Base-by-base conservation (phyloP, 2,113 vertebrate genomes). In the Grallaria varia region DNA sequence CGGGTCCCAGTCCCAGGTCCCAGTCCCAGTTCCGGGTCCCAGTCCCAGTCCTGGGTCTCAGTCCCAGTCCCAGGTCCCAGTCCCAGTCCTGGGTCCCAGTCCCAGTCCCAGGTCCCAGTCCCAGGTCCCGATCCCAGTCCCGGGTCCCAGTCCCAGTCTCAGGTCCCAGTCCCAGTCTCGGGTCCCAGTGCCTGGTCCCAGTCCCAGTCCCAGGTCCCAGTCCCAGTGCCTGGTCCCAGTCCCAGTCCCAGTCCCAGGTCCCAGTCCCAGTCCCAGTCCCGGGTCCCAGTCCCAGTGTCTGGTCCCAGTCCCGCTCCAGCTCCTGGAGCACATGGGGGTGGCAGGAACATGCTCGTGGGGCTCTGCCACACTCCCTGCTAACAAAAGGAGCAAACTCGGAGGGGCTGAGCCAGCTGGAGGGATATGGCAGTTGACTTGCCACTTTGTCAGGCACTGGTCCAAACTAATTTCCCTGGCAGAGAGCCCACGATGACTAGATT, bases 391-490 rank as follows among this genome's bases (percentile, higher is more conserved):
- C 94, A 95, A 95, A 90, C 83, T 77, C 42, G 5, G 75, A 84
- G 76, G 81, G 88, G 95, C 89, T 86, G 91, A 94, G 94, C 95
- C 96, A 97, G 94, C 96, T 97, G 97, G 95, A 95, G 90, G 80
- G 90, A 85, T 76, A 92, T 76, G 97, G 95, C 96, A 94, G 95
- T 89, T 94, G 90, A 96, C 90, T 97, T 90, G 97, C 94, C 97
- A 96, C 97, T 97, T 96, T 94, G 95, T 95, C 90, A 93, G 97
- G 97, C 97, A 92, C 30, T 40, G 84, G 72, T 95, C 97, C 97
- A 97, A 96, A 80, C 97, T 96, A 96, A 97, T 97, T 96, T 97
- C 97, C 91, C 96, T 96, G 97, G 97, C 97, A 96, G 78, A 55
- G 62, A 58, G 97, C 96, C 96, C 47, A 74, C 7, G 96, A 97